phyloP scores from a whole-genome alignment of 1,140 invertebrate genomes.

The Nasonia vitripennis region DNA sequence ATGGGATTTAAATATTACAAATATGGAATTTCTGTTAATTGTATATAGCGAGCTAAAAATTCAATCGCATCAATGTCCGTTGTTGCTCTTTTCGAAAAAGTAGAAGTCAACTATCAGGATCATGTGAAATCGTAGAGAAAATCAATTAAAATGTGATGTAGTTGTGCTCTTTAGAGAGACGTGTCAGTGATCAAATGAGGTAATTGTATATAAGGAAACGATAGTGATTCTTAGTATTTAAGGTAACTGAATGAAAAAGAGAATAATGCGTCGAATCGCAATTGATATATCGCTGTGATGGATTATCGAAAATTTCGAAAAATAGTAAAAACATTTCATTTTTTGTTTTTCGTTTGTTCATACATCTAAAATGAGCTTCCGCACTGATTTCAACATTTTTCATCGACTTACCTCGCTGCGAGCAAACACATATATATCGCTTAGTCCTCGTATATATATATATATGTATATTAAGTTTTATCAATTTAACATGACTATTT shows the following conservation, averaged over 20 bases:
- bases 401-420: conserved; percentile 5
- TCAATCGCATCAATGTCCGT: conserved; percentile 22
- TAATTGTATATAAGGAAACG: conserved; percentile 49
- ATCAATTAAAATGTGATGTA: conserved; percentile 20
- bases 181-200: conserved; percentile 32
- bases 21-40: conserved; percentile 14
- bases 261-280: conserved; percentile 14
- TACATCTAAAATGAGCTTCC: conserved; percentile 51
- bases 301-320: conserved; percentile 6
- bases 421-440: conserved; percentile 38
- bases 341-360: conserved; percentile 21
- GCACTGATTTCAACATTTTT: conserved; percentile 43
- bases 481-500: neutral
- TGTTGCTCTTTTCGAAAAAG: conserved; percentile 26
- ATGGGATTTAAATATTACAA: conserved; percentile 33
- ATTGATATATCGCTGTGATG: conserved; percentile 46
- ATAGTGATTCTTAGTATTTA: conserved; percentile 50
- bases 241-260: conserved; percentile 12
- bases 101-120: conserved; percentile 6
- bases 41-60: conserved; percentile 35
- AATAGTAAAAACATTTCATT: conserved; percentile 23
- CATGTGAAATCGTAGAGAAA: neutral
- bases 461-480: conserved; percentile 4
- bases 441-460: neutral
- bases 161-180: conserved; percentile 33